Evolutionary conservation across 2,888 invertebrate species (phyloP), one percentile per base, ranked within the genome.

Genomic region (Ptychoptera contaminata): DNA sequence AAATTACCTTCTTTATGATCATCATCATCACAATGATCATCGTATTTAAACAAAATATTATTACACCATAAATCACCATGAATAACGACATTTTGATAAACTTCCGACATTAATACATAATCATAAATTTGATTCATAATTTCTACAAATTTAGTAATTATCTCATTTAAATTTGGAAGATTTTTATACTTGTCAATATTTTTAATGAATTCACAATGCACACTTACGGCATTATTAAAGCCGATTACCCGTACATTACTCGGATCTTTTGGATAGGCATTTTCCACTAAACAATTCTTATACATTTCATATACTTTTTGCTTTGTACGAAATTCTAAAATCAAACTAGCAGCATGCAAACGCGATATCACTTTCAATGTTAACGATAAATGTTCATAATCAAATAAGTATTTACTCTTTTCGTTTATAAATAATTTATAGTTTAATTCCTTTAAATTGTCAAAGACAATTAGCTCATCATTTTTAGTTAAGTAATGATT

Each of bases 51-150:
- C 40, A 65, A 55, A 30, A 66, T 57, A 50, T 66, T 66, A 4
- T 60, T 58, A 46, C 56, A 56, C 65, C 65, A 65, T 7, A 59
- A 50, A 50, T 66, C 65, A 2, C 62, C 56, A 52, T 66, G 65
- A 16, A 67, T 67, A 1, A 72, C 49, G 1, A 69, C 70, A 50
- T 71, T 71, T 8, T 58, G 52, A 51, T 63, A 58, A 16, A 48
- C 52, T 46, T 54, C 36, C 1, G 67, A 59, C 7, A 64, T 60
- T 14, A 54, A 47, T 0, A 52, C 52, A 2, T 60, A 48, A 1
- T 52, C 42, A 16, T 56, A 51, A 5, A 56, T 52, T 37, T 56
- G 46, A 1, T 49, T 41, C 1, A 61, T 43, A 0, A 57, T 44
- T 12, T 52, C 34, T 14, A 49, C 54, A 1, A 63, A 56, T 40